Percentiles rank a stretch among this genome's conserved stretches.
These are phyloP conservation scores for Philereme transversata DNA, from an alignment of 2,888 invertebrate species.

Conservation along the genomic window DNA sequence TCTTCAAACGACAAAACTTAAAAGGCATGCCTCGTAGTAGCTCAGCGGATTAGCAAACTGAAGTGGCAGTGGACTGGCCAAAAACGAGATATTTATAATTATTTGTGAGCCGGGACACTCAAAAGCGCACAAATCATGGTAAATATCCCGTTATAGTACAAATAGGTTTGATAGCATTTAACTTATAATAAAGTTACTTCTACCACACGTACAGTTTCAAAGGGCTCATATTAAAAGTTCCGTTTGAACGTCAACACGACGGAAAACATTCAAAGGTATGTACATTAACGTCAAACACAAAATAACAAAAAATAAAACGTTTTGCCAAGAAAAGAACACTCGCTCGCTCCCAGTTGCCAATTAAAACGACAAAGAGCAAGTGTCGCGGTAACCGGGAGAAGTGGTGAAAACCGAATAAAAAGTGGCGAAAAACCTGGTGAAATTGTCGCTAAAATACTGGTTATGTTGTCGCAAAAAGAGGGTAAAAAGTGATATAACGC, in stretches of 20 bases:
- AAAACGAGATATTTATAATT: too few relatives aligned
- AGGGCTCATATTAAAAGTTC: too few relatives aligned
- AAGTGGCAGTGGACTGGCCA: too few relatives aligned
- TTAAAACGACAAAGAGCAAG: slow-evolving; percentile 28
- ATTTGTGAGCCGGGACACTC: too few relatives aligned
- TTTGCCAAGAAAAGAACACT: slow-evolving; percentile 26
- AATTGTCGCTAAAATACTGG: slow-evolving; percentile 12
- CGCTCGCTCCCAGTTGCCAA: slow-evolving; percentile 26
- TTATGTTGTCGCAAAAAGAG: background rate
- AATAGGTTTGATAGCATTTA: too few relatives aligned
- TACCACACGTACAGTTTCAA: too few relatives aligned
- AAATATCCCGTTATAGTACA: too few relatives aligned
- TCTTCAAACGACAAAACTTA: too few relatives aligned
- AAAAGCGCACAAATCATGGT: too few relatives aligned
- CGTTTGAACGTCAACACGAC: background rate
- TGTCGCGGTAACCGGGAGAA: slow-evolving; percentile 27
- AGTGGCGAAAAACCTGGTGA: slow-evolving; percentile 10
- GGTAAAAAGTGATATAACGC: background rate
- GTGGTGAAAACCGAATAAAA: slow-evolving; percentile 15
- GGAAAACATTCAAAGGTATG: background rate
- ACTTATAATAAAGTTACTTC: too few relatives aligned
- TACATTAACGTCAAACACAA: slow-evolving; percentile 1
- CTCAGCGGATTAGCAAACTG: too few relatives aligned
- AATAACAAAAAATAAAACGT: slow-evolving; percentile 18
- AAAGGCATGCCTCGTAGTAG: too few relatives aligned